Evolutionary conservation across 37 sponge, comb jelly and placozoan species (phyloP).

Genomic region (Ephydatia muelleri): DNA sequence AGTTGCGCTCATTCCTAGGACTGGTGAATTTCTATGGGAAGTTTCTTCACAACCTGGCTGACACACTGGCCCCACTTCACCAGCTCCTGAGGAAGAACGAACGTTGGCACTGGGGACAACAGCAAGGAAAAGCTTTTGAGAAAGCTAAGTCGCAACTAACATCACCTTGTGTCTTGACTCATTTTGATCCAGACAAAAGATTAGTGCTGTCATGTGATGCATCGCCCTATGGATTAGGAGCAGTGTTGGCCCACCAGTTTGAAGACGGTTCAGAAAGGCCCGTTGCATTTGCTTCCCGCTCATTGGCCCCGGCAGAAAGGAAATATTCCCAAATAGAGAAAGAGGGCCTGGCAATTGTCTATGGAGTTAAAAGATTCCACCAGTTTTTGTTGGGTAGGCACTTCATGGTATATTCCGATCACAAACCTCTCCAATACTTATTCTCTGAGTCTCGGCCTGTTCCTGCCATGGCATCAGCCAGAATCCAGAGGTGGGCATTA

Average conservation of each 20-base stretch:
- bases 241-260: slow-evolving; percentile 23
- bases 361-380: slow-evolving; percentile 22
- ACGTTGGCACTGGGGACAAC: no score
- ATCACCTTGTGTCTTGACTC: no score
- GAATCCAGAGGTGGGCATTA: slow-evolving; percentile 39
- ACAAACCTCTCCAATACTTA: slow-evolving; percentile 34
- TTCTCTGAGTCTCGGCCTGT: not conserved
- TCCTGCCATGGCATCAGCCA: slow-evolving; percentile 36
- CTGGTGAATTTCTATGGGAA: no score
- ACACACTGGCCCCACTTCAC: no score
- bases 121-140: no score
- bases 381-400: slow-evolving; percentile 23
- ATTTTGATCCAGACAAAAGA: slow-evolving; percentile 6
- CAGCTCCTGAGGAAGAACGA: no score
- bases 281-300: slow-evolving; percentile 12
- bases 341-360: slow-evolving; percentile 21
- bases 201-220: slow-evolving; percentile 26
- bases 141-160: no score
- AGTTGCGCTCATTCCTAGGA: no score
- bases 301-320: slow-evolving; percentile 14
- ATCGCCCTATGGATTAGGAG: slow-evolving; percentile 42
- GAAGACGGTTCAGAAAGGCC: slow-evolving; percentile 21
- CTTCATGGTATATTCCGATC: slow-evolving; percentile 29
- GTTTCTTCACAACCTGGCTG: no score
- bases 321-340: slow-evolving; percentile 33